phyloP scores from a whole-genome alignment of 2,888 invertebrate genomes.

The Gastrophysa polygoni region DNA sequence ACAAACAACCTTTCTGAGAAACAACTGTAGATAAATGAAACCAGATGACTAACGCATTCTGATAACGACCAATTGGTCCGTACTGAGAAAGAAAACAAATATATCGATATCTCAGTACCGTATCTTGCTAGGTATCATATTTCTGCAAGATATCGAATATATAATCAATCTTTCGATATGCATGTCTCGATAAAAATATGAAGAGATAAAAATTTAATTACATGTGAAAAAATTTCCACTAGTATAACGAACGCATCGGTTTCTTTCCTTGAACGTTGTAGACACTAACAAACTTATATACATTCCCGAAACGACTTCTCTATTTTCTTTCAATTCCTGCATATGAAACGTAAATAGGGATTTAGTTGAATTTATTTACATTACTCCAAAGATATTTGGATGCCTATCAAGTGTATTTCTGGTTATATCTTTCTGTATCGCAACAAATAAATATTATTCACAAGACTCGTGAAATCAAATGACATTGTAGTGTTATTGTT shows the following conservation, averaged over 20 bases:
- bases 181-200: not conserved
- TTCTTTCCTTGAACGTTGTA: no score
- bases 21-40: not conserved
- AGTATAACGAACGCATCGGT: no score
- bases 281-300: no score
- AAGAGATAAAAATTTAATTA: slow-evolving; percentile 1
- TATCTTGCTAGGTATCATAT: slow-evolving; percentile 24
- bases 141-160: slow-evolving; percentile 29
- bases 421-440: not conserved
- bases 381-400: not conserved
- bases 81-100: slow-evolving; percentile 18
- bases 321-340: no score
- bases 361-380: slow-evolving; percentile 3
- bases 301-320: no score
- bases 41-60: no score
- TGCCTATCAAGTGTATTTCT: not conserved
- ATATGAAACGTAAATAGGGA: no score
- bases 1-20: not conserved
- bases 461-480: slow-evolving; percentile 11
- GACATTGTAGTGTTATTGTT: not conserved
- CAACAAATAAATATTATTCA: slow-evolving; percentile 10
- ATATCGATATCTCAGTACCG: slow-evolving; percentile 20
- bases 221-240: no score
- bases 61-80: slow-evolving; percentile 1
- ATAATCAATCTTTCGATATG: slow-evolving; percentile 4